These are phyloP conservation scores for Mesaphorura yosii DNA, from an alignment of 1,140 invertebrate genomes.

Conservation along the genomic window DNA sequence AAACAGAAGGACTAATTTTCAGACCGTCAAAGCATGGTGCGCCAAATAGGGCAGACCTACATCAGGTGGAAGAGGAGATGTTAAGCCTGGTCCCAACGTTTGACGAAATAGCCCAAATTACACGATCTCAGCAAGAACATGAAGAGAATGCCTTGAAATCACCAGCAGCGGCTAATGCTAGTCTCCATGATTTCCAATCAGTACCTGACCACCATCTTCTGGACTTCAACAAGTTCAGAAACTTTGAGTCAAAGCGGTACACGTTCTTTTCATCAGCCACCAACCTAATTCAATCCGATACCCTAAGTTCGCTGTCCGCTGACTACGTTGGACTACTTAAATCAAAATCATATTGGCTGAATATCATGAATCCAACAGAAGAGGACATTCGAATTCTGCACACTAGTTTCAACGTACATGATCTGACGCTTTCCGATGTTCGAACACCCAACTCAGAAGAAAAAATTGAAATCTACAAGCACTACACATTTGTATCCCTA, in stretches of 20 bases:
- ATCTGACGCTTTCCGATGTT: not conserved
- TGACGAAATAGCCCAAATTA: not conserved
- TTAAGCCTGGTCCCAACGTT: not conserved
- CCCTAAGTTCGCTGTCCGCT: not conserved
- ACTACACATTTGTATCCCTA: constrained; percentile 1
- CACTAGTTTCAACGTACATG: not conserved
- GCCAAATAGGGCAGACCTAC: not conserved
- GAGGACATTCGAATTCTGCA: not conserved
- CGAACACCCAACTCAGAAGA: not conserved
- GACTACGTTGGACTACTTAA: not conserved
- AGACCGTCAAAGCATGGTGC: not conserved
- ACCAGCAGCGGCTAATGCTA: too few species aligned
- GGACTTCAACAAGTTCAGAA: not conserved
- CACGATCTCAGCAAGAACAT: too few species aligned
- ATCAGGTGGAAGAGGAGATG: not conserved
- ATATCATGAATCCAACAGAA: not conserved
- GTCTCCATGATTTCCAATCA: too few species aligned
- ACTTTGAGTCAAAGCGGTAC: not conserved
- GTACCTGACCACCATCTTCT: not conserved
- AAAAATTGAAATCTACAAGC: not conserved
- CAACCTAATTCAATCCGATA: not conserved
- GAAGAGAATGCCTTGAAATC: too few species aligned
- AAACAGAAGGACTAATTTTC: not conserved
- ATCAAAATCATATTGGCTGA: not conserved
- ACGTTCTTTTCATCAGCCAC: not conserved